Base-by-base conservation (phyloP, 2,113 vertebrate species). In the Apteryx mantelli region DNA sequence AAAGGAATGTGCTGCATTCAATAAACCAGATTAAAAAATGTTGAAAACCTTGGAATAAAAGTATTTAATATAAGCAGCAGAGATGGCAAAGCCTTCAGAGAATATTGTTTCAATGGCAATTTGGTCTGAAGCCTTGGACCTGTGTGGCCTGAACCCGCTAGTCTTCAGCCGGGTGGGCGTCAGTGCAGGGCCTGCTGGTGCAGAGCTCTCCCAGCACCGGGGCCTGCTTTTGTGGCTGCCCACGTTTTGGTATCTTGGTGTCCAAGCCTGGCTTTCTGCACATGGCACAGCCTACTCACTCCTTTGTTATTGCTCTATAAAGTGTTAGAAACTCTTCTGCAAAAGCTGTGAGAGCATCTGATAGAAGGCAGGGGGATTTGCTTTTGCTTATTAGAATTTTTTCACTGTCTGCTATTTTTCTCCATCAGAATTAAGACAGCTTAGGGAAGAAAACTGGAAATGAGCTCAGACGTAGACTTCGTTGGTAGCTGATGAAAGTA, bases 61-160 rank as follows among this genome's bases (percentile, higher is more conserved):
- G 21, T 50, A 34, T 46, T 84, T 58, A 40, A 36, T 42, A 26
- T 8, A 56, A 81, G 58, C 12, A 21, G 8, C 0, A 2, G 71
- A 86, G 30, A 34, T 40, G 34, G 24, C 34, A 74, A n/a, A 89
- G 28, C 32, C 46, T 94, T 88, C 64, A 30, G 36, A 25, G n/a
- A 83, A 60, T 32, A 46, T 25, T 71, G 32, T 26, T 86, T 89
- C 64, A 81, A 3, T 34, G 53, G 46, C 26, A 60, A 9, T 63
- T 74, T 71, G 50, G 40, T 65, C 36, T 78, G 46, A 83, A 74
- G 20, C 13, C 26, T 70, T 50, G 58, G 50, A 38, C 22, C 63
- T 79, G 21, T 0, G 0, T 5, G 7, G n/a, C 46, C 18, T 0
- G 0, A 1, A 0, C 44, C 22, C 5, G 3, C 2, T 44, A 17